phyloP scores from a whole-genome alignment of 2,797 vertebrate genomes.

The Cuniculus paca region DNA sequence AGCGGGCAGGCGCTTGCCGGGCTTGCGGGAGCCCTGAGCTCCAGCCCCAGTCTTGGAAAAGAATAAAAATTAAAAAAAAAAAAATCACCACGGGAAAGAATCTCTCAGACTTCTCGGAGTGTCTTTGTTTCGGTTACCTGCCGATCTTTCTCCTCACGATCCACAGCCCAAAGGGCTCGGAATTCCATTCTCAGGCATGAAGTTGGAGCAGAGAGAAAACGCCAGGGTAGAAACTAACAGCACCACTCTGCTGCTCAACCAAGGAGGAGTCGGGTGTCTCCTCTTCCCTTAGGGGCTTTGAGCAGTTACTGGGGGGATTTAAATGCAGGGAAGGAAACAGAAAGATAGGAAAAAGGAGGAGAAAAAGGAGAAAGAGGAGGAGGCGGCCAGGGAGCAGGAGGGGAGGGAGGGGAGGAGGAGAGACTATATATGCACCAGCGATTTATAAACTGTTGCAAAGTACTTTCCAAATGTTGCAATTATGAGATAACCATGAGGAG shows the following conservation, averaged over 20 bases:
- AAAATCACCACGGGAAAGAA: background rate
- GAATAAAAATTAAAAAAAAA: background rate
- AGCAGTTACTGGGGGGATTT: background rate
- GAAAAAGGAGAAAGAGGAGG: rapidly evolving
- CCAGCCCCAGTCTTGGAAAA: background rate
- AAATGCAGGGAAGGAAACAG: background rate
- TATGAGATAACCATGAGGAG: background rate
- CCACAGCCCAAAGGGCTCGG: background rate
- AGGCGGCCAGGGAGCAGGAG: rapidly evolving
- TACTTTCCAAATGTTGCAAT: constrained; percentile 30
- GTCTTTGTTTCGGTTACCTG: background rate
- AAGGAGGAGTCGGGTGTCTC: rapidly evolving
- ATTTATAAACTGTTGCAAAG: constrained; percentile 52
- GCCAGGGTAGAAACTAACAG: rapidly evolving
- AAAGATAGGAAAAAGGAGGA: background rate
- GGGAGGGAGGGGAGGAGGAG: rapidly evolving
- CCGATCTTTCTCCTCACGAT: background rate
- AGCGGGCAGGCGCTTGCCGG: rapidly evolving
- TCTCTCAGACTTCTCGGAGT: rapidly evolving
- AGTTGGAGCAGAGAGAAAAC: background rate
- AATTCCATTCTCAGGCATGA: background rate
- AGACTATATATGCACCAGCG: background rate
- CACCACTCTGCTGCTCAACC: background rate
- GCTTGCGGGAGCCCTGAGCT: background rate
- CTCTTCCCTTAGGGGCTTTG: background rate